phyloP scores from a whole-genome alignment of 64 coral and sea anemone genomes.

The Platygyra sinensis region DNA sequence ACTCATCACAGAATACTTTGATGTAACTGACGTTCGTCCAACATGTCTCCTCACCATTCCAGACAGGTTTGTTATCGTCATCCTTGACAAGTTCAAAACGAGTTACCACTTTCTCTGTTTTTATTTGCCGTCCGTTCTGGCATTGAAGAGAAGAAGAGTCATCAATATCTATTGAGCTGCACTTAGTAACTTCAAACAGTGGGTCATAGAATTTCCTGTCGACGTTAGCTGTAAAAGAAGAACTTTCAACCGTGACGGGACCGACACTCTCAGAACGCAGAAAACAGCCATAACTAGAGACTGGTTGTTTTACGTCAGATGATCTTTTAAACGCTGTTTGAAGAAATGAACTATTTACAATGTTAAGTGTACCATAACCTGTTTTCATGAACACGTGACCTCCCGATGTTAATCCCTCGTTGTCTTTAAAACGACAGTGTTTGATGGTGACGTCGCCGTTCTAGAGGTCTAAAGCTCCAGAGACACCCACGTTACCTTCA shows the following conservation, averaged over 20 bases:
- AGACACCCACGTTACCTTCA: background rate
- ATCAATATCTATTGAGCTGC: conserved; percentile 14
- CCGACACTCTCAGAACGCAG: conserved; percentile 9
- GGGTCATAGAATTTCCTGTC: background rate
- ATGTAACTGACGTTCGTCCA: conserved; percentile 12
- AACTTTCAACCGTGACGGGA: background rate
- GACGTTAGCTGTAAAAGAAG: conserved; percentile 23
- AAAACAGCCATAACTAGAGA: background rate
- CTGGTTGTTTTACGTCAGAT: background rate
- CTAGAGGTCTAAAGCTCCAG: background rate
- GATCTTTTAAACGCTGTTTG: background rate
- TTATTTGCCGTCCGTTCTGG: conserved; percentile 3
- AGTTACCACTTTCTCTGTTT: background rate
- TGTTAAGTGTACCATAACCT: conserved; percentile 13
- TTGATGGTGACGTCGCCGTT: conserved; percentile 33
- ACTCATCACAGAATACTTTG: conserved; percentile 45
- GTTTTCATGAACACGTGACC: conserved; percentile 19
- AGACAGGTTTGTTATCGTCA: background rate
- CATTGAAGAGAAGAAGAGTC: background rate
- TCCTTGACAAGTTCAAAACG: background rate
- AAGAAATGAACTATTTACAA: conserved; percentile 14
- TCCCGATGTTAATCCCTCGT: background rate
- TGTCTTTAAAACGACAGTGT: conserved; percentile 35
- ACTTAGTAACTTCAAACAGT: background rate
- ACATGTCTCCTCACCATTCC: background rate